These are phyloP conservation scores for Peromyscus nudipes DNA, from an alignment of 2,797 vertebrate genomes.

Conservation along the genomic window DNA sequence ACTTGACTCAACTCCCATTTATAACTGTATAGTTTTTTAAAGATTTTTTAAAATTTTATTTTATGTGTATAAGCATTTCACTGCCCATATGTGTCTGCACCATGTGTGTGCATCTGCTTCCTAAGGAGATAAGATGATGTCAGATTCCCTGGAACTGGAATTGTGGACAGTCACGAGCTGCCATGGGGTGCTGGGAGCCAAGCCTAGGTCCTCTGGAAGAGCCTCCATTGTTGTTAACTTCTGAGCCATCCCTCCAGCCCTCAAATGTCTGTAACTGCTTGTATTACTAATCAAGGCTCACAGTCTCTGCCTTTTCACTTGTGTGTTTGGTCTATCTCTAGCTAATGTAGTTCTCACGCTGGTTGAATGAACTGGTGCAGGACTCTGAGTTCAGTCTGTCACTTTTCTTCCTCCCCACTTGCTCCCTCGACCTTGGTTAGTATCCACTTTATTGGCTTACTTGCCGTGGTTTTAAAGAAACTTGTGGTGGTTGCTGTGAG, in stretches of 20 bases:
- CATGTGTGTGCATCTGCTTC: neutral
- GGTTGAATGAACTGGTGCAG: neutral
- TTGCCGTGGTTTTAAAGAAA: neutral
- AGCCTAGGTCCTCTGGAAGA: neutral
- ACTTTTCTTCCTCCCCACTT: constrained; percentile 8
- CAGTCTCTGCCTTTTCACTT: neutral
- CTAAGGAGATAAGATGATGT: neutral
- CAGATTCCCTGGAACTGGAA: neutral
- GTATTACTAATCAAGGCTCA: neutral
- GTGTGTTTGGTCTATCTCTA: neutral
- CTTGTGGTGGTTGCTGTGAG: neutral
- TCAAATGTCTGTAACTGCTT: neutral
- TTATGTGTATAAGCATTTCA: neutral
- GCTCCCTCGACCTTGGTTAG: constrained; percentile 18
- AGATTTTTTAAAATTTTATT: neutral
- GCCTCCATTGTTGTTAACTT: neutral
- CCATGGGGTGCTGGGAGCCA: neutral
- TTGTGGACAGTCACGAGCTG: neutral
- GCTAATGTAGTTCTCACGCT: neutral
- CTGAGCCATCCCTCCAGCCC: neutral
- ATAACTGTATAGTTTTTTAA: neutral
- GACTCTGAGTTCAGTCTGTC: neutral
- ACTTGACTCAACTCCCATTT: neutral
- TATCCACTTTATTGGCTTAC: neutral
- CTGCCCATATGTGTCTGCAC: neutral